These are phyloP conservation scores for Pelodiscus sinensis DNA, from an alignment of 2,113 vertebrate species.

Conservation along the genomic window DNA sequence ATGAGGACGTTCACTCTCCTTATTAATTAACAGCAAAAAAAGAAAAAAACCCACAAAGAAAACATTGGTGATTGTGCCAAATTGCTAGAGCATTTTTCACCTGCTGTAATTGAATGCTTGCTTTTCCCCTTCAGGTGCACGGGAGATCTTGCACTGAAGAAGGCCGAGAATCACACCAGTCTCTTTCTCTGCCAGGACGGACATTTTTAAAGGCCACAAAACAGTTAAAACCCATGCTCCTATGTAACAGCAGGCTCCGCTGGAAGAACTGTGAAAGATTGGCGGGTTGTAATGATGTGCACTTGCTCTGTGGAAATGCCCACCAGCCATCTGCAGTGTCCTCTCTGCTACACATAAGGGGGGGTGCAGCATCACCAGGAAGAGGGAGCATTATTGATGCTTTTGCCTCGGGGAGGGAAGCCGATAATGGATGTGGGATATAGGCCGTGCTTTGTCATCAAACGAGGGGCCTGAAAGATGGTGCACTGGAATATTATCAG, in stretches of 20 bases:
- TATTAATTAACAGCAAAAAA: conserved; percentile 64
- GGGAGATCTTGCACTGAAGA: rapidly evolving
- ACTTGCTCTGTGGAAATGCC: conserved; percentile 74
- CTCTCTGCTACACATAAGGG: conserved; percentile 67
- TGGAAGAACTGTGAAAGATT: conserved; percentile 74
- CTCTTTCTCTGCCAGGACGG: neutral
- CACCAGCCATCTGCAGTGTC: conserved; percentile 74
- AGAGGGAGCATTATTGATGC: conserved; percentile 93
- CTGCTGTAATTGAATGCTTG: neutral
- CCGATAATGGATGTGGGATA: conserved; percentile 92
- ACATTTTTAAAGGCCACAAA: conserved; percentile 47
- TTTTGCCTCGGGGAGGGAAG: conserved; percentile 89
- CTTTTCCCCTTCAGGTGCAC: neutral
- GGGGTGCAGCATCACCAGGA: conserved; percentile 61
- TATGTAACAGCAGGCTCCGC: conserved; percentile 58
- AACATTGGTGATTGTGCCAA: neutral
- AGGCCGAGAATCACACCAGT: rapidly evolving
- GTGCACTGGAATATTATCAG: conserved; percentile 90
- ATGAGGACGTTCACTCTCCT: conserved; percentile 11
- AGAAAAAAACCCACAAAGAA: conserved; percentile 6
- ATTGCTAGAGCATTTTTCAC: neutral
- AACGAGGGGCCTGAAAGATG: conserved; percentile 98
- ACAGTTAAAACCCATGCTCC: conserved; percentile 45
- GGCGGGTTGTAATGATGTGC: conserved; percentile 81
- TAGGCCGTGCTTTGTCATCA: conserved; percentile 93